These are phyloP conservation scores for Thumatha senex DNA, from an alignment of 2,888 invertebrate genomes.

Conservation along the genomic window DNA sequence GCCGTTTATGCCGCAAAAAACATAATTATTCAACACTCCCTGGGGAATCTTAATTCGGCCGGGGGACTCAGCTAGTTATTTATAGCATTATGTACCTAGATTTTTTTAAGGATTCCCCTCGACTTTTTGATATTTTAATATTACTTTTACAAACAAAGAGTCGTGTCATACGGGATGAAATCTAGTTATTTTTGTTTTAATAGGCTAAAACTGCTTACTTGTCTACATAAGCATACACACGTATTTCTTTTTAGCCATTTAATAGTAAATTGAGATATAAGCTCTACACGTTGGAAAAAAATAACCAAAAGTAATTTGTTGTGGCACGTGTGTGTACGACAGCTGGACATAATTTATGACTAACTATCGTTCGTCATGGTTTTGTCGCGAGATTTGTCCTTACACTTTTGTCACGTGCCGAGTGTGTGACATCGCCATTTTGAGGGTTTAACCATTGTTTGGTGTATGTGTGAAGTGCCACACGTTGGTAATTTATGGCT, in stretches of 20 bases:
- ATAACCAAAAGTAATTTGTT: neutral
- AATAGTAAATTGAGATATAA: neutral
- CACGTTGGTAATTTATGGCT: slow-evolving; percentile 22
- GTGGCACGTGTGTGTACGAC: slow-evolving; percentile 10
- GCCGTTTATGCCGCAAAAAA: no score
- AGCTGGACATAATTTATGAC: slow-evolving; percentile 14
- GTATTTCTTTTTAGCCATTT: neutral
- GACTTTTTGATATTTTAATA: no score
- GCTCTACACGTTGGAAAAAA: neutral
- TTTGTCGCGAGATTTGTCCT: slow-evolving; percentile 18
- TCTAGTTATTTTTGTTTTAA: no score
- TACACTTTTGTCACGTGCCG: slow-evolving; percentile 34
- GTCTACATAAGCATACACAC: neutral
- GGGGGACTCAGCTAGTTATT: no score
- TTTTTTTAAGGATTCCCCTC: no score
- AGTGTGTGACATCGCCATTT: slow-evolving; percentile 18
- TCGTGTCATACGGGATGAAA: neutral
- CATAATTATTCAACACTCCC: no score
- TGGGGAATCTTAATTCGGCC: no score
- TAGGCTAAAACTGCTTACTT: neutral
- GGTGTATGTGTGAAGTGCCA: slow-evolving; percentile 11
- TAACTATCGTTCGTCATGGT: slow-evolving; percentile 14
- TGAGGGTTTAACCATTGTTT: slow-evolving; percentile 26
- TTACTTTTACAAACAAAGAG: no score
- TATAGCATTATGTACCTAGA: no score